A percentile compares a stretch with the other conserved stretches of the same genome.
phyloP scores from a whole-genome alignment of 2,797 vertebrate species.

The Scleropages formosus region DNA sequence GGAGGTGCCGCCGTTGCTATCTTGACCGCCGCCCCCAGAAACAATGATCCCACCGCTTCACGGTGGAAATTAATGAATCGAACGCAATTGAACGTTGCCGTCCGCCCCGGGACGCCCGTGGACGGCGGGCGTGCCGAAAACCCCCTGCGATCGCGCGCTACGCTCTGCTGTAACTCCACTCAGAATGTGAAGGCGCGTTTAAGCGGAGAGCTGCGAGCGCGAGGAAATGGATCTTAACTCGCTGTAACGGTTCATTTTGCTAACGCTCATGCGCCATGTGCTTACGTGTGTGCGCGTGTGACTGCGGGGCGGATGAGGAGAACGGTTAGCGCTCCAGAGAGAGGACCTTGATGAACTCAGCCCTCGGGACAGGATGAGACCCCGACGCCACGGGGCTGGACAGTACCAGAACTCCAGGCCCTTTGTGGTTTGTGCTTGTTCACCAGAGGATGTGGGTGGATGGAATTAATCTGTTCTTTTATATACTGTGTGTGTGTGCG shows the following conservation, averaged over 20 bases:
- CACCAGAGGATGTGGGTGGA: too few species aligned
- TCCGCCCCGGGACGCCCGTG: not conserved
- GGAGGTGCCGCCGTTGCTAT: not conserved
- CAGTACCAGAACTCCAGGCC: too few species aligned
- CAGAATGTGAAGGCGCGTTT: constrained; percentile 3
- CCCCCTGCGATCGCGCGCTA: not conserved
- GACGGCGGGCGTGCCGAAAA: not conserved
- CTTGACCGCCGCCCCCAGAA: not conserved
- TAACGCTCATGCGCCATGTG: constrained; percentile 1
- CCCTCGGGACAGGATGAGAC: not conserved
- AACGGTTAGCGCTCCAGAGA: not conserved
- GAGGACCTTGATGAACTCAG: not conserved
- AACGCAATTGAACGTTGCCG: not conserved
- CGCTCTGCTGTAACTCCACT: constrained; percentile 10
- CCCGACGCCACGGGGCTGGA: too few species aligned
- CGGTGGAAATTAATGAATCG: constrained; percentile 13
- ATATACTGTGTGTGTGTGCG: too few species aligned
- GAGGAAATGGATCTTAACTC: constrained; percentile 7
- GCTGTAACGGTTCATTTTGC: constrained; percentile 3
- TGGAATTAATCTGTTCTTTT: too few species aligned
- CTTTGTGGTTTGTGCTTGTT: too few species aligned
- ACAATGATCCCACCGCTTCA: not conserved
- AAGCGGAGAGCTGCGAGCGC: not conserved
- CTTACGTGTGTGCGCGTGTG: not conserved
- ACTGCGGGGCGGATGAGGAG: not conserved